Evolutionary conservation across 1,140 invertebrate genomes (phyloP), one percentile per base, ranked within the genome.

Genomic region (Lasaia peninsularis): DNA sequence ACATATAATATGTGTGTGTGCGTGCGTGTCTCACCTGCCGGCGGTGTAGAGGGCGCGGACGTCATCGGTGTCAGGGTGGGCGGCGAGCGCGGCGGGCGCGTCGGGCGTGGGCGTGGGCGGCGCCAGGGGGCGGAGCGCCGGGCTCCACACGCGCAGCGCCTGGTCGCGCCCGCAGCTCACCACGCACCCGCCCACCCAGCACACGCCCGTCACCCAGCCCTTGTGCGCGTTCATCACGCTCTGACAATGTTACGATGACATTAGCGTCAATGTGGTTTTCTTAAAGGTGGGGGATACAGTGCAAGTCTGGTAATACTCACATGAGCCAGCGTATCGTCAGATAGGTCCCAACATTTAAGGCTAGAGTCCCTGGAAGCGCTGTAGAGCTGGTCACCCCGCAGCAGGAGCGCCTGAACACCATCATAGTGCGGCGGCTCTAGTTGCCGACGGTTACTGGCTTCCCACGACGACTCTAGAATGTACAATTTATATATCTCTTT

Each of bases 341-440:
- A 77, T 6, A 97, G 86, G 71, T 95, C 93, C 96, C 96, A 98
- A 73, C 96, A 94, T 89, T 97, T 97, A 71, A 98, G 95, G 76
- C 95, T 96, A 82, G 93, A 95, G 80, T 98, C 96, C 21, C 96
- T 85, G 0, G 96, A 97, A 52, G 96, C 96, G 77, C 94, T 96
- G 89, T 96, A 97, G 10, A 97, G 86, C 14, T 91, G 92, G 54
- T 80, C 80, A 6, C 94, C 90, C 12, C 92, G 90, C 44, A 96
- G 89, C n/a, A 93, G 92, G 28, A 97, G 90, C 49, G 94, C 94
- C 77, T 97, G 94, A 37, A 97, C 95, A 8, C 96, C 96, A 78
- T 98, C 96, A 81, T 97, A 98, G 89, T 98, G 96, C 11, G 96
- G 96, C 7, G 96, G 96, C 57, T 95, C 93, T 8, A 98, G 86